These are phyloP conservation scores for Plusia festucae DNA, from an alignment of 2,888 invertebrate species.

Conservation along the genomic window DNA sequence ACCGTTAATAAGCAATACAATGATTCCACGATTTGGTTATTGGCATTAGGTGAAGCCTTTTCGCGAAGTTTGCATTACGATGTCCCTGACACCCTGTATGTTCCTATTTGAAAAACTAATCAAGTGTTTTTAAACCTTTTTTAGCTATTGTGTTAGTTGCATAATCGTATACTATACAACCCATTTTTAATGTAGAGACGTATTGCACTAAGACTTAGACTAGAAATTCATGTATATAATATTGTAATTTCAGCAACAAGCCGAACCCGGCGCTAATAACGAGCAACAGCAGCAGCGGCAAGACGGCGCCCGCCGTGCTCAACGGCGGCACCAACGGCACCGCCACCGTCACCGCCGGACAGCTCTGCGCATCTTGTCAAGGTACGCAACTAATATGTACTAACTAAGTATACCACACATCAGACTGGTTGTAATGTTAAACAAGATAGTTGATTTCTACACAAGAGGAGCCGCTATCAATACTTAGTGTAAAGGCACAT, in stretches of 20 bases:
- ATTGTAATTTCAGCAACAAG: conserved; percentile 92
- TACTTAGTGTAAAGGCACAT: too few species aligned
- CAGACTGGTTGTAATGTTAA: too few species aligned
- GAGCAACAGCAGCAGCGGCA: conserved; percentile 87
- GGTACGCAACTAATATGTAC: conserved; percentile 64
- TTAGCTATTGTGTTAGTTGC: not conserved
- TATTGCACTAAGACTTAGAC: not conserved
- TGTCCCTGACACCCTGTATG: too few species aligned
- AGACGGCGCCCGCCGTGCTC: conserved; percentile 90
- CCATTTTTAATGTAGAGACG: not conserved
- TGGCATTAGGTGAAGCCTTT: too few species aligned
- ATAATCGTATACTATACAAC: too few species aligned
- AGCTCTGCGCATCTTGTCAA: conserved; percentile 89
- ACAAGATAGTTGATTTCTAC: too few species aligned
- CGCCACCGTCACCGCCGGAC: conserved; percentile 82
- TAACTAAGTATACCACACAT: not conserved
- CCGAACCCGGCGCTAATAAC: conserved; percentile 95
- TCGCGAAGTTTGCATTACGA: too few species aligned
- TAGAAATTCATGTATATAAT: conserved; percentile 20
- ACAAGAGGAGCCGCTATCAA: too few species aligned
- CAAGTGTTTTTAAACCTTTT: not conserved
- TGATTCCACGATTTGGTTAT: too few species aligned
- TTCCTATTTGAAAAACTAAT: not conserved
- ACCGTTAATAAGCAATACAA: too few species aligned
- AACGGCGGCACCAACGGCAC: conserved; percentile 95